phyloP scores from a whole-genome alignment of 1,140 invertebrate genomes.

The Meloidogyne exigua region DNA sequence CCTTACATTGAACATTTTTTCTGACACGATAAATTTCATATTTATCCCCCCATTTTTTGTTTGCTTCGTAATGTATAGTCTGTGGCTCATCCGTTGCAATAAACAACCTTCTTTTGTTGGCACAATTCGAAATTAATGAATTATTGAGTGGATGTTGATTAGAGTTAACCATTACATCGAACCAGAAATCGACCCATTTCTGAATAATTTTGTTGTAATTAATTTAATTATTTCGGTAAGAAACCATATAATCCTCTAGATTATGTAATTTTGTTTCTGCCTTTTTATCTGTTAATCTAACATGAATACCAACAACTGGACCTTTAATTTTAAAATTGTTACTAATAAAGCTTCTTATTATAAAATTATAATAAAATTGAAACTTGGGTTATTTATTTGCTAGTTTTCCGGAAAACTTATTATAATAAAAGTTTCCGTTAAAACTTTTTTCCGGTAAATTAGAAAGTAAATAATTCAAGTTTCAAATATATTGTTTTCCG shows the following conservation, averaged over 20 bases:
- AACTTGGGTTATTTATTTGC: too few species aligned
- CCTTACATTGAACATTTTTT: background rate
- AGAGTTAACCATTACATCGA: background rate
- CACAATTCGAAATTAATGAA: background rate
- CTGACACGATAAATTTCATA: background rate
- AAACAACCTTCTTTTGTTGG: conserved; percentile 64
- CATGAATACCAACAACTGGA: conserved; percentile 76
- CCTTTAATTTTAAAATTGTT: conserved; percentile 27
- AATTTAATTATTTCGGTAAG: conserved; percentile 73
- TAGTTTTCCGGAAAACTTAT: too few species aligned
- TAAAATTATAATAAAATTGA: too few species aligned
- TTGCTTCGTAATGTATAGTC: conserved; percentile 66
- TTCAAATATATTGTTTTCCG: too few species aligned
- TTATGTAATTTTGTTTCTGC: conserved; percentile 93
- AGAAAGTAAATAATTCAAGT: too few species aligned
- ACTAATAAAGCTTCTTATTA: too few species aligned
- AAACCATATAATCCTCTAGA: conserved; percentile 89
- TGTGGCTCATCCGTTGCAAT: conserved; percentile 69
- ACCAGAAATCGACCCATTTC: background rate
- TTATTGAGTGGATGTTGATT: background rate
- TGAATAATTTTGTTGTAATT: background rate
- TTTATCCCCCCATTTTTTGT: conserved; percentile 64
- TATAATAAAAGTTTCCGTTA: too few species aligned
- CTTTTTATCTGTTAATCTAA: conserved; percentile 94
- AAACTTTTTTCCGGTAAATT: too few species aligned